phyloP scores from a whole-genome alignment of 2,113 vertebrate species.

The Pantherophis guttatus region DNA sequence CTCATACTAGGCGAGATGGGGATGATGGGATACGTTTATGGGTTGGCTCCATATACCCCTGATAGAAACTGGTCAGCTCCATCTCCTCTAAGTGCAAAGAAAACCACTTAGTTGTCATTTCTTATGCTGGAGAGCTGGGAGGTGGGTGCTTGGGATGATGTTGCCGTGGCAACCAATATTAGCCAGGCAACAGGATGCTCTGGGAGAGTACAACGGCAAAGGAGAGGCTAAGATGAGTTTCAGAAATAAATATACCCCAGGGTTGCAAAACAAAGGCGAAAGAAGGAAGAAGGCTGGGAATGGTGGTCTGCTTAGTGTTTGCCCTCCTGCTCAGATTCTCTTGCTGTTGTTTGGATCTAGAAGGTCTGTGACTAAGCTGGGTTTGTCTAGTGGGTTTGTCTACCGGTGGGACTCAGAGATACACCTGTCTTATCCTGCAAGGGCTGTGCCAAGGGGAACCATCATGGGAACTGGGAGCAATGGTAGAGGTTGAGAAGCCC shows the following conservation, averaged over 20 bases:
- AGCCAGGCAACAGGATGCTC: constrained; percentile 17
- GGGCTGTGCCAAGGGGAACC: background rate
- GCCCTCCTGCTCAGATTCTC: background rate
- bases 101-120: background rate
- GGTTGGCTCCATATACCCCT: background rate
- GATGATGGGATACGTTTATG: background rate
- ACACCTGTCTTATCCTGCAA: background rate
- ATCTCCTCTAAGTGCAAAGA: background rate
- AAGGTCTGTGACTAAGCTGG: background rate
- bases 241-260: constrained; percentile 3
- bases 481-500: background rate
- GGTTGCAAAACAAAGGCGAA: background rate
- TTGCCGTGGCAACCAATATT: background rate
- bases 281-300: background rate
- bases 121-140: background rate
- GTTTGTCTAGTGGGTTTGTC: background rate
- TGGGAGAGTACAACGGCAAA: background rate
- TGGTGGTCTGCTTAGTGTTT: background rate
- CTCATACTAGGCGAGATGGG: background rate
- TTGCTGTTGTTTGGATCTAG: background rate
- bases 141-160: background rate
- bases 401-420: background rate
- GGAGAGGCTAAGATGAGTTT: background rate
- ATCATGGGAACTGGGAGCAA: background rate
- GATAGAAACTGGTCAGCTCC: background rate